phyloP scores from a whole-genome alignment of 2,797 vertebrate species.

The Rhadinocentrus ornatus region DNA sequence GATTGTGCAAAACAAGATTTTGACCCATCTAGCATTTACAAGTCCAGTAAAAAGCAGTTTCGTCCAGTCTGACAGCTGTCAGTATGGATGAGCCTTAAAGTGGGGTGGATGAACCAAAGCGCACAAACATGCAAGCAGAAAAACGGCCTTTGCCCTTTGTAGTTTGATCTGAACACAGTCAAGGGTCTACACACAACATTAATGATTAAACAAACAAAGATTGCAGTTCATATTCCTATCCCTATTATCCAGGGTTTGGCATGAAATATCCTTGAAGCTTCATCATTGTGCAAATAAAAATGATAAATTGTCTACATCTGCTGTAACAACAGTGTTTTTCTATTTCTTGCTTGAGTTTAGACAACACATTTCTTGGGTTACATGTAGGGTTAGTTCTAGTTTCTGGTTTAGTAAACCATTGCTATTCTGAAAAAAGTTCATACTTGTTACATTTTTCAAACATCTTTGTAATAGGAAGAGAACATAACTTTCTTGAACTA shows the following conservation, averaged over 20 bases:
- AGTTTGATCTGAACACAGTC: slow-evolving; percentile 53
- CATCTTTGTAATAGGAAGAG: not conserved
- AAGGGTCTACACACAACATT: slow-evolving; percentile 45
- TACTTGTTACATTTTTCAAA: not conserved
- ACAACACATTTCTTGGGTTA: not conserved
- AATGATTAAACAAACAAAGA: slow-evolving; percentile 73
- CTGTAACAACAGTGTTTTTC: not conserved
- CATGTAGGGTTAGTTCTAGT: not conserved
- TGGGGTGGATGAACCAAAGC: slow-evolving; percentile 9
- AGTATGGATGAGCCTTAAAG: slow-evolving; percentile 9
- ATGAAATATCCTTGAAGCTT: not conserved
- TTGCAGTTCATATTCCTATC: slow-evolving; percentile 11
- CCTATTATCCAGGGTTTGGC: not conserved
- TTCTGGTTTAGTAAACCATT: not conserved
- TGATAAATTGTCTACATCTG: not conserved
- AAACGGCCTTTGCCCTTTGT: slow-evolving; percentile 70
- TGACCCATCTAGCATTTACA: not conserved
- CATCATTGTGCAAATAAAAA: slow-evolving; percentile 1
- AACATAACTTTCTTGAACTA: not conserved
- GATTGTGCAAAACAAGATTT: not conserved
- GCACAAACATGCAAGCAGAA: slow-evolving; percentile 7
- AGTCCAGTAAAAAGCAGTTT: slow-evolving; percentile 23
- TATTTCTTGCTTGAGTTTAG: not conserved
- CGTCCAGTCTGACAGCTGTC: slow-evolving; percentile 13
- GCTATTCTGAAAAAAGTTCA: not conserved